Base-by-base conservation (phyloP, 2,113 vertebrate genomes). In the Catagonus wagneri region DNA sequence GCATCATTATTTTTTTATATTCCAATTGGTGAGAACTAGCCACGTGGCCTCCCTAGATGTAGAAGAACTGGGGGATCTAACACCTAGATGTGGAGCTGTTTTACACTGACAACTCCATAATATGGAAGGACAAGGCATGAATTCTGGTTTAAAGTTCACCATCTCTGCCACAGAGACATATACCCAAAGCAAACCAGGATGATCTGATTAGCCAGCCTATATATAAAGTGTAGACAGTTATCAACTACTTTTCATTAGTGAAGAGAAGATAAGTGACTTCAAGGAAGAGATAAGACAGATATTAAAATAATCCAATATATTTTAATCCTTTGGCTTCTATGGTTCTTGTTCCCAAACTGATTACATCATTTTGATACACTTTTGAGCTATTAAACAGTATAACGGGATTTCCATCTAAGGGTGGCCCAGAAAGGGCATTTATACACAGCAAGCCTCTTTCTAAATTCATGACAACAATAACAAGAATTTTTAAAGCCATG, bases 1-100 rank as follows among this genome's bases (percentile, higher is more conserved):
- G 79, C 19, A 90, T 63, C 32, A 54, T 79, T 71, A 58, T 58
- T 93, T 95, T 71, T 68, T 86, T 86, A n/a, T 50, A 89, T 56
- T 69, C 36, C 54, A 23, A 12, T 22, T 65, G 86, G 63, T 56
- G n/a, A 78, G 75, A 88, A 83, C 8, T 19, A 84, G 50, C 17
- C 56, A 19, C 39, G 54, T 11, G 61, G 32, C 3, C 52, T 72
- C 50, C 75, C 14, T 54, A 20, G 39, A 16, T 56, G 32, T 68
- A 83, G 6, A 74, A 7, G 7, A 68, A 76, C 4, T 7, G 20
- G 23, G 23, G 79, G 71, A 61, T 52, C 25, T 39, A 66, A 84
- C 84, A n/a, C 16, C 39, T 29, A 19, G 27, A 39, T 11, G 2
- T 8, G 32, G 6, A 54, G n/a, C 10, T 84, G 50, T 25, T 88